Conservation (phyloP, 2,797 vertebrate species). For the Neosilurus hyrtlii region DNA sequence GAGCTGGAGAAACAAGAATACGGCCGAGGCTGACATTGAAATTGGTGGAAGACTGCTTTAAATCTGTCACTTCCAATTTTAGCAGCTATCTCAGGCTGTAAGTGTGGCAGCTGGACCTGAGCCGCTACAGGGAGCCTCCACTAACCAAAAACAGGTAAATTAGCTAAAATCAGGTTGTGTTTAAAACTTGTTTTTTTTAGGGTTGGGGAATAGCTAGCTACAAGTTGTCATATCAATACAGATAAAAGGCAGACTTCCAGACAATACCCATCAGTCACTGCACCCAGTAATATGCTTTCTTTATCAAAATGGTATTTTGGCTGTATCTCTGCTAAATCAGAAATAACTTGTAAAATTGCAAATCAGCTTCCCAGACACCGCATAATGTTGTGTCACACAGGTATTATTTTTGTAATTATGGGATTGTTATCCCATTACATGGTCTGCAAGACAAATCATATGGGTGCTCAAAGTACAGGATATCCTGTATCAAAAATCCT, state of each 20-base stretch:
- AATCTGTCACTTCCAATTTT: conserved; percentile 32
- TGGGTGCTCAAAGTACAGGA: background rate
- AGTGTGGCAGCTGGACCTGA: conserved; percentile 20
- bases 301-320: background rate
- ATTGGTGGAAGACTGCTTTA: conserved; percentile 12
- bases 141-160: background rate
- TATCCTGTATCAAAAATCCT: background rate
- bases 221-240: too few relatives aligned
- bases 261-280: too few relatives aligned
- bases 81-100: conserved; percentile 16
- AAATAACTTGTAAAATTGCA: background rate
- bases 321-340: background rate
- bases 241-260: too few relatives aligned
- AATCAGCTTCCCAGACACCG: background rate
- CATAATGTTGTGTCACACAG: background rate
- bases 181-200: background rate
- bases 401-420: background rate
- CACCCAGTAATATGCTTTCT: too few relatives aligned
- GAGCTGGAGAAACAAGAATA: background rate
- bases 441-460: background rate
- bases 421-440: background rate
- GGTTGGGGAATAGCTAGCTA: background rate
- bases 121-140: background rate
- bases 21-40: conserved; percentile 5
- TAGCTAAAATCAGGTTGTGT: background rate